A percentile compares a stretch with the other conserved stretches of the same genome.
Evolutionary conservation across 2,113 vertebrate species (phyloP).

Genomic region (Pogona vitticeps): DNA sequence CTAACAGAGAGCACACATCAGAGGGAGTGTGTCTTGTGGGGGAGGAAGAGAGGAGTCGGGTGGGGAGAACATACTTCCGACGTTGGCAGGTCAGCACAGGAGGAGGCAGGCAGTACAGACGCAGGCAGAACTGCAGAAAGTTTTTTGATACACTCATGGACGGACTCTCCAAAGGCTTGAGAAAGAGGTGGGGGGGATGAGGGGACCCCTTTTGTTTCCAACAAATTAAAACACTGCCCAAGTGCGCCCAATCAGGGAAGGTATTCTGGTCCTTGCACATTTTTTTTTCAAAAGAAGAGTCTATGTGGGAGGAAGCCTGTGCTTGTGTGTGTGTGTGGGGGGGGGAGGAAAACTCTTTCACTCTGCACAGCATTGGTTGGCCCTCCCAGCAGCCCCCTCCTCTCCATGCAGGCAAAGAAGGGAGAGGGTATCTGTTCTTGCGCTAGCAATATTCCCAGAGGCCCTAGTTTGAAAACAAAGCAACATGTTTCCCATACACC

Average conservation of each 20-base stretch:
- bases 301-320: not conserved
- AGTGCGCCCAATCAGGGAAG: slow-evolving; percentile 45
- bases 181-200: slow-evolving; percentile 57
- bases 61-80: slow-evolving; percentile 51
- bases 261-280: slow-evolving; percentile 29
- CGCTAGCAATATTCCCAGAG: slow-evolving; percentile 34
- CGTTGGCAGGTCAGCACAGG: slow-evolving; percentile 41
- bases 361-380: not conserved
- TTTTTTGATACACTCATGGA: slow-evolving; percentile 55
- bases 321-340: not conserved
- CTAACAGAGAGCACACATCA: slow-evolving; percentile 31
- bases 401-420: slow-evolving; percentile 33
- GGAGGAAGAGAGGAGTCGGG: slow-evolving; percentile 12
- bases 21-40: slow-evolving; percentile 1
- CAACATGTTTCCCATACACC: slow-evolving; percentile 45
- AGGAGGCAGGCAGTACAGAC: slow-evolving; percentile 61
- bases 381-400: slow-evolving; percentile 59
- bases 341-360: not conserved
- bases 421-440: slow-evolving; percentile 41
- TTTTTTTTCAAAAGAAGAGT: not conserved
- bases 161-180: slow-evolving; percentile 55
- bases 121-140: slow-evolving; percentile 47
- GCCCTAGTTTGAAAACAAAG: slow-evolving; percentile 45
- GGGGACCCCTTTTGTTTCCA: slow-evolving; percentile 42
- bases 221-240: slow-evolving; percentile 62